Base-by-base conservation (phyloP, 2,888 invertebrate species). In the Aleiodes leptofemur region DNA sequence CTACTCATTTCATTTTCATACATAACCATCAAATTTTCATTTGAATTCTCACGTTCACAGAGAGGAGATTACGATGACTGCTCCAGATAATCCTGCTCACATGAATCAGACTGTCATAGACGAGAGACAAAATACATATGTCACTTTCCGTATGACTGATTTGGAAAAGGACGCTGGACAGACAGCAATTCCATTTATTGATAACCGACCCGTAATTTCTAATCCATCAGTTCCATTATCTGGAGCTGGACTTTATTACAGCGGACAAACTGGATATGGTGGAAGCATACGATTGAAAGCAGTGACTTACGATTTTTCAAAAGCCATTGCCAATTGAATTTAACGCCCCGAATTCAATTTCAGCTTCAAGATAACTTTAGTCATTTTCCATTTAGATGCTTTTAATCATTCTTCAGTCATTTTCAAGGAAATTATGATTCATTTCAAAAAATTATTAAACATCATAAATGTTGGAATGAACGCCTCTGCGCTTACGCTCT, bases 161-260 rank as follows among this genome's bases (percentile, higher is more conserved):
- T 90, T 94, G 76, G 92, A 93, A 56, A 91, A 92, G 11, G 95
- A 95, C 89, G 95, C 92, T 0, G 94, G 94, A 0, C 95, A 95
- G 90, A 94, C 92, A 78, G 95, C 95, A 0, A 93, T 96, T 73
- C 96, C 96, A 0, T 96, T 94, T 86, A 87, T 95, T 29, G 96
- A 96, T 86, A 91, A 93, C 77, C 95, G 95, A 85, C 92, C 93
- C n/a, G 93, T 95, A 0, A 89, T 91, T 76, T 93, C 94, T 0
- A 86, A 88, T 79, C 93, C 94, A 0, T 91, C 93, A 0, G 92
- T 93, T 1, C 92, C 95, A 31, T 87, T 94, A 0, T 91, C 93
- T 73, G 96, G 96, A 0, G 92, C 94, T 5, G 95, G 95, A 0
- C 88, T 96, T 57, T 93, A 93, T 83, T 94, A 95, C 89, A 94